Evolutionary conservation across 2,113 vertebrate species (phyloP), one percentile per base, ranked within the genome.

Genomic region (Corythoichthys haematopterus): DNA sequence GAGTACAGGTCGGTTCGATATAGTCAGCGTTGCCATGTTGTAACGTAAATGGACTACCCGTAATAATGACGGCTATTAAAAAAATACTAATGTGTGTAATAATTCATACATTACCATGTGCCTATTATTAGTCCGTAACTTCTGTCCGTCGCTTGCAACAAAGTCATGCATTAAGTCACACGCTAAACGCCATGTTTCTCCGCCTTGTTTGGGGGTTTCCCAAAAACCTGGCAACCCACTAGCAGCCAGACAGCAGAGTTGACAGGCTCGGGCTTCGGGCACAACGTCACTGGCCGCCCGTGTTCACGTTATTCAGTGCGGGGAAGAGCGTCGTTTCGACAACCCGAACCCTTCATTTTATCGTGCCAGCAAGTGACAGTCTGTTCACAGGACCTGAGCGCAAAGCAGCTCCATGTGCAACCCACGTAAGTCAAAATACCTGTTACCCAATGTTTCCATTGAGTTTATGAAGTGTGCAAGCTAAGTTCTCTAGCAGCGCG

Each of bases 161-260:
- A 37, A 6, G 55, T 57, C 12, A 14, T 35, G 55, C 14, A 57
- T 57, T 15, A 9, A 13, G 6, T 33, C 33, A 36, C 12, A 37
- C 12, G 4, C 9, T 3, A 56, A 12, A 2, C 45, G 7, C 15
- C 40, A 28, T 14, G 7, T 14, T 16, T 60, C 20, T 62, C 15
- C 14, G 57, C 28, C 40, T 79, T 65, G 43, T 78, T 67, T 64
- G 13, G 70, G 50, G 66, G 72, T n/a, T 65, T 79, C 65, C 36
- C 38, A 64, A 58, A 59, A 75, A 86, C 78, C 84, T 89, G 87
- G 87, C 85, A 89, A 84, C 87, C 60, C 66, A 57, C 84, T 87
- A 85, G 87, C 85, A 89, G 83, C 85, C 60, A 68, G 60, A n/a
- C 68, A 66, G 65, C 43, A 52, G 46, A 79, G 78, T 82, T 81